Percentiles rank a stretch among this genome's conserved stretches.
Evolutionary conservation across 2,888 invertebrate genomes (phyloP).

Genomic region (Nomada goodeniana): DNA sequence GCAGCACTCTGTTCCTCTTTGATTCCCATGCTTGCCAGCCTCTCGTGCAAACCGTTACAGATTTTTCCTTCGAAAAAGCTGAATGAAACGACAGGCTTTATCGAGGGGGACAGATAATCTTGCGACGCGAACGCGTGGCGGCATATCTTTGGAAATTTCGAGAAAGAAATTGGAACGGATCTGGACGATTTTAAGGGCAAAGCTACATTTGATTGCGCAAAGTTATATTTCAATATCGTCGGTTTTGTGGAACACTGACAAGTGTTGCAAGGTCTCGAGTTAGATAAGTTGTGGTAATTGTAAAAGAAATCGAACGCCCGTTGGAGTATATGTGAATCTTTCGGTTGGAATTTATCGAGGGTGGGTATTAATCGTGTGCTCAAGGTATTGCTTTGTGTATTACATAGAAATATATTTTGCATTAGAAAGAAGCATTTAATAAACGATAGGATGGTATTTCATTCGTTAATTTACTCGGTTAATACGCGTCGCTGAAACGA

Average conservation of each 20-base stretch:
- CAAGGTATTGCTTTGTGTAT: too few relatives aligned
- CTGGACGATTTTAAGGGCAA: not conserved
- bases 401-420: too few relatives aligned
- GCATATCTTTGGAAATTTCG: not conserved
- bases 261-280: too few relatives aligned
- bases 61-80: conserved; percentile 10
- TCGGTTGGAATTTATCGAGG: not conserved
- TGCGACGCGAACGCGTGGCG: not conserved
- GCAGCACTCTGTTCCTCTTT: conserved; percentile 39
- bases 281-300: too few relatives aligned
- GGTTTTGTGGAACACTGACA: too few relatives aligned
- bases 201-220: not conserved
- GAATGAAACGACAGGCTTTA: conserved; percentile 41
- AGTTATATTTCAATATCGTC: not conserved
- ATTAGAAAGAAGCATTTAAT: too few relatives aligned
- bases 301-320: too few relatives aligned
- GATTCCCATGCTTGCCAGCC: conserved; percentile 22
- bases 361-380: too few relatives aligned
- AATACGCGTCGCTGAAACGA: not conserved
- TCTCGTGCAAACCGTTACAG: not conserved
- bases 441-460: too few relatives aligned
- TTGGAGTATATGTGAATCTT: not conserved
- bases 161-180: not conserved
- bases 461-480: not conserved
- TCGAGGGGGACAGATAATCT: conserved; percentile 17